These are phyloP conservation scores for Silurus meridionalis DNA, from an alignment of 2,113 vertebrate species.

Conservation along the genomic window DNA sequence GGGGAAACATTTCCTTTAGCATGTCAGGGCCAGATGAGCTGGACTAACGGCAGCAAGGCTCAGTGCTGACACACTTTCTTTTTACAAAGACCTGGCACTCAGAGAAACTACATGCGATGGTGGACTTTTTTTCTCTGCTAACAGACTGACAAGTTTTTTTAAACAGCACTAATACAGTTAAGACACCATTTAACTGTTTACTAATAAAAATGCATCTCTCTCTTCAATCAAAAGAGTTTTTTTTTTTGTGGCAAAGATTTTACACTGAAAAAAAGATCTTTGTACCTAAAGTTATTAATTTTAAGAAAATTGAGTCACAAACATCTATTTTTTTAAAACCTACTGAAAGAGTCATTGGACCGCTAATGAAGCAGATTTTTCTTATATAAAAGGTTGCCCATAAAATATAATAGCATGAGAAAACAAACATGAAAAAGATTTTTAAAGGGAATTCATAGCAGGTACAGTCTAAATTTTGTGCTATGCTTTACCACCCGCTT, in stretches of 20 bases:
- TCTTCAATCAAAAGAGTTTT: background rate
- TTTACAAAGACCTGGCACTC: background rate
- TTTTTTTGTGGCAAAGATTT: background rate
- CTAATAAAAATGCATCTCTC: background rate
- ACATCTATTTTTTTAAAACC: background rate
- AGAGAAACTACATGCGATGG: background rate
- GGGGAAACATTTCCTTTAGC: slow-evolving; percentile 35
- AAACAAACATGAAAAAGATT: background rate
- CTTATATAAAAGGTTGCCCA: background rate
- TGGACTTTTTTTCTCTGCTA: background rate
- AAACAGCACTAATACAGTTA: background rate
- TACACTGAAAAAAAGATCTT: background rate
- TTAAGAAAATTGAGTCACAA: background rate
- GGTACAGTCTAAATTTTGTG: background rate
- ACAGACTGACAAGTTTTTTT: background rate
- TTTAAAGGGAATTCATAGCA: background rate
- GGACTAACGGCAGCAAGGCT: slow-evolving; percentile 9
- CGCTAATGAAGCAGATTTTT: background rate
- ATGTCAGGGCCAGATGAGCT: slow-evolving; percentile 32
- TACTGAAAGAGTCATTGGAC: no score
- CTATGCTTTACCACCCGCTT: background rate
- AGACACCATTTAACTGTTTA: no score
- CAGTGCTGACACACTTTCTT: slow-evolving; percentile 1
- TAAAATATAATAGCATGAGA: background rate
- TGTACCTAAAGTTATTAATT: background rate